Percentiles rank a stretch among this genome's conserved stretches.
Evolutionary conservation across 2,113 vertebrate species (phyloP).

Genomic region (Puffinus mauretanicus): DNA sequence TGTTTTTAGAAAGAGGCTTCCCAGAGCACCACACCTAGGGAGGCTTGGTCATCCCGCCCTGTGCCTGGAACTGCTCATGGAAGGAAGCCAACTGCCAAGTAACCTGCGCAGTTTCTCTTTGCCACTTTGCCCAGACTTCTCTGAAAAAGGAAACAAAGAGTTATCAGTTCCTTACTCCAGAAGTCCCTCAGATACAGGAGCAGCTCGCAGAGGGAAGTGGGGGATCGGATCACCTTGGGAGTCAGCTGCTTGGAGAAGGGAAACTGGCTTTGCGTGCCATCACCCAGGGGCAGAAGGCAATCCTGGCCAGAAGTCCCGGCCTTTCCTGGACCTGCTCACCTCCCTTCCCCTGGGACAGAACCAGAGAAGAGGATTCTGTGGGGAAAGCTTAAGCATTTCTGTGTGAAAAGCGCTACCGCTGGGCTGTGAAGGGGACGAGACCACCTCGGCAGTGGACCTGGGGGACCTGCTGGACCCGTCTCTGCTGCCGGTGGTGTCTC

Average conservation of each 20-base stretch:
- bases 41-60: rapidly evolving
- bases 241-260: not conserved
- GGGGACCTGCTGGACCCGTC: not conserved
- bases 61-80: not conserved
- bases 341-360: not conserved
- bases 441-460: not conserved
- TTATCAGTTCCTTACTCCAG: not conserved
- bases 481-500: not conserved
- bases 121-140: not conserved
- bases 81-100: not conserved
- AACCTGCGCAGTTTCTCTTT: not conserved
- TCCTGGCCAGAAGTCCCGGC: not conserved
- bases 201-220: not conserved
- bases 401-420: not conserved
- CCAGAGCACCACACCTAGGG: not conserved
- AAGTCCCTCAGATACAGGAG: not conserved
- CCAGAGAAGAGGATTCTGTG: not conserved
- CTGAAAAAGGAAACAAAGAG: not conserved
- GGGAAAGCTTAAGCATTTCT: not conserved
- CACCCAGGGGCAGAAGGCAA: not conserved
- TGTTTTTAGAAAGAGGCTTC: not conserved
- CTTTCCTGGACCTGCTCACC: not conserved
- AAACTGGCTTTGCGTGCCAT: not conserved
- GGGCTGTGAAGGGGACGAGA: not conserved
- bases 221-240: not conserved